Evolutionary conservation across 2,888 invertebrate genomes (phyloP).

Genomic region (Sminthurides aquaticus): DNA sequence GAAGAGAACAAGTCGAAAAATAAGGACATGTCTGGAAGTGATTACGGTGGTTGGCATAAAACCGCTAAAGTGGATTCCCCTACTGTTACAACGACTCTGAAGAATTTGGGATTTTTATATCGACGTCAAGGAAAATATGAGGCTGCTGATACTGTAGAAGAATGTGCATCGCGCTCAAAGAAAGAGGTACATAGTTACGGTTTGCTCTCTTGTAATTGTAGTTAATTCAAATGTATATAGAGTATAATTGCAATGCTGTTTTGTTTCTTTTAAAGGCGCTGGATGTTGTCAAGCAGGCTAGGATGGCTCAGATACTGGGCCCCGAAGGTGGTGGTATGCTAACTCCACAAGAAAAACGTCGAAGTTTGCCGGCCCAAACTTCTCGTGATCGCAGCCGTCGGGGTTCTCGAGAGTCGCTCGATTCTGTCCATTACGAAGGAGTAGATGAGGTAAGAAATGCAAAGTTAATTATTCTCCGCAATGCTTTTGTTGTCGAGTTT

Average conservation of each 20-base stretch:
- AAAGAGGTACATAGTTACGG: slow-evolving; percentile 87
- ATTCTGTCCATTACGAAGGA: slow-evolving; percentile 61
- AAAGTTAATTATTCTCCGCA: neutral
- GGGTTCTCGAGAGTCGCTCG: slow-evolving; percentile 64
- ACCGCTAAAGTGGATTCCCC: slow-evolving; percentile 97
- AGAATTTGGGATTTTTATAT: slow-evolving; percentile 96
- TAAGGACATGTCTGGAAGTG: slow-evolving; percentile 80
- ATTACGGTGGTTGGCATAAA: slow-evolving; percentile 95
- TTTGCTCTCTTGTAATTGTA: neutral
- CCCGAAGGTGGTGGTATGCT: slow-evolving; percentile 49
- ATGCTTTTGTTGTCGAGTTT: neutral
- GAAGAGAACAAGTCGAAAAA: slow-evolving; percentile 91
- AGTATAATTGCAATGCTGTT: no score
- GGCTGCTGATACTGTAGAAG: slow-evolving; percentile 97
- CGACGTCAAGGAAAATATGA: slow-evolving; percentile 98
- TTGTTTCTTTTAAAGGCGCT: no score
- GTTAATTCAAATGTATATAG: neutral
- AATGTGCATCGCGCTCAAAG: slow-evolving; percentile 91
- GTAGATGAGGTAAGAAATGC: slow-evolving; percentile 64
- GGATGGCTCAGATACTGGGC: slow-evolving; percentile 65
- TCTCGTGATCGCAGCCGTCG: slow-evolving; percentile 56
- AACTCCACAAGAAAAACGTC: slow-evolving; percentile 44
- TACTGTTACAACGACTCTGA: slow-evolving; percentile 93
- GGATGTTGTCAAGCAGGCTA: slow-evolving; percentile 87
- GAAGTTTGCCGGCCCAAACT: slow-evolving; percentile 50